A percentile compares a stretch with the other conserved stretches of the same genome.
These are phyloP conservation scores for Actinostola sp. DNA, from an alignment of 92 coral and sea anemone genomes.

Conservation along the genomic window DNA sequence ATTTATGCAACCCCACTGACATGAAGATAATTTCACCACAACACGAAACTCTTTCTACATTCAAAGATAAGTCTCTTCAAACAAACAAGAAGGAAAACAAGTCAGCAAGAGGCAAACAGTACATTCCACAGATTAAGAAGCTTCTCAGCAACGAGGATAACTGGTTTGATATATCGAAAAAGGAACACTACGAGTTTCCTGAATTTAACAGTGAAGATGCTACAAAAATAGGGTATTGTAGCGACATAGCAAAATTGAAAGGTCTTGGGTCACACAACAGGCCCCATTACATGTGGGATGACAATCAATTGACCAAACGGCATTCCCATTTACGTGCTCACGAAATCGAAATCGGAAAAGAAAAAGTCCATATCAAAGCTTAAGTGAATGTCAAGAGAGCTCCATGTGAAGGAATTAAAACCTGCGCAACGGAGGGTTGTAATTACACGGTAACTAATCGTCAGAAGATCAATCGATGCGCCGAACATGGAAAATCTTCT, in stretches of 20 bases:
- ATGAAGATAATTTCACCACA: background rate
- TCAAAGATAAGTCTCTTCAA: background rate
- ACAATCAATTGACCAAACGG: background rate
- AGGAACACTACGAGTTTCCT: slow-evolving; percentile 27
- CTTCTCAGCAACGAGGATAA: background rate
- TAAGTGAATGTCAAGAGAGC: slow-evolving; percentile 29
- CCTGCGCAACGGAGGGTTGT: slow-evolving; percentile 31
- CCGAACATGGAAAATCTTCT: slow-evolving; percentile 1
- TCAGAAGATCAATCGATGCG: slow-evolving; percentile 44
- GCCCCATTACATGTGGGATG: slow-evolving; percentile 17
- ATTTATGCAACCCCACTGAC: background rate
- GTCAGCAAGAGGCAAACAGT: slow-evolving; percentile 1
- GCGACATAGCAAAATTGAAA: background rate
- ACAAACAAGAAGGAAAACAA: background rate
- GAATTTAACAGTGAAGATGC: background rate
- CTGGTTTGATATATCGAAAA: slow-evolving; percentile 2
- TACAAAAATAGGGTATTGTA: background rate
- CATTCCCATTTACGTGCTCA: background rate
- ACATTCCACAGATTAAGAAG: background rate
- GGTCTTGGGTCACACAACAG: background rate
- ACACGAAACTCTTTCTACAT: background rate
- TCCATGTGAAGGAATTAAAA: slow-evolving; percentile 48
- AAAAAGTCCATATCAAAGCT: background rate
- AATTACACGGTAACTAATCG: slow-evolving; percentile 30
- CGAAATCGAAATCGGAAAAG: background rate